Evolutionary conservation across 1,140 invertebrate genomes (phyloP).

Genomic region (Caenorhabditis briggsae): DNA sequence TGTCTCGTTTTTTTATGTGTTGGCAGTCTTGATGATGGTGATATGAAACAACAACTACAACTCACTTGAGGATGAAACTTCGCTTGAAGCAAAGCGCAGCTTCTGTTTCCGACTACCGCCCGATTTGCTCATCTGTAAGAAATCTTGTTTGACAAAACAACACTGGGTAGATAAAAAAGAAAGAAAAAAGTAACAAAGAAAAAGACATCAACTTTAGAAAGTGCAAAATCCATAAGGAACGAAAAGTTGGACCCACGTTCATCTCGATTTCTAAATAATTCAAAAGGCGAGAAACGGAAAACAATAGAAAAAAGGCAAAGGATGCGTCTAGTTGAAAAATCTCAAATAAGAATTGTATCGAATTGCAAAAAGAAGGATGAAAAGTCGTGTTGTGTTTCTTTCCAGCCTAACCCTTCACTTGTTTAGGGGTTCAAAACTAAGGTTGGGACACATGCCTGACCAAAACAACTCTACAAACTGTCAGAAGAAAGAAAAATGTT

Average conservation of each 20-base stretch:
- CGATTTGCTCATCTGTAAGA: constrained; percentile 51
- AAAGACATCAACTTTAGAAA: not conserved
- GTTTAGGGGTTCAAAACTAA: not conserved
- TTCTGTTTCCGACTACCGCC: constrained; percentile 36
- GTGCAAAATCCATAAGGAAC: not conserved
- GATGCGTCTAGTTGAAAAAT: not conserved
- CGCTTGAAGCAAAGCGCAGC: constrained; percentile 32
- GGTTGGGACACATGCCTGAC: not conserved
- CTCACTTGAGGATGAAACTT: constrained; percentile 45
- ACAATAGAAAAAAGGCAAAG: not conserved
- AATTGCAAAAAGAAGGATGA: constrained; percentile 8
- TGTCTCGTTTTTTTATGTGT: too few relatives aligned
- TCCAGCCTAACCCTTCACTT: not conserved
- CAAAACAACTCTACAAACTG: constrained; percentile 16
- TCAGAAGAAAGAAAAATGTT: constrained; percentile 15
- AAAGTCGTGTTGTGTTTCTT: constrained; percentile 23
- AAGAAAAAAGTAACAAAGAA: not conserved
- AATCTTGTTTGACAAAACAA: constrained; percentile 19
- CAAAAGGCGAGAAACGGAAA: not conserved
- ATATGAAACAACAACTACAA: constrained; percentile 16
- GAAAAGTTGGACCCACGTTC: not conserved
- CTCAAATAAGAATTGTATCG: not conserved
- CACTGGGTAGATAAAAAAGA: not conserved
- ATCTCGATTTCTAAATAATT: not conserved
- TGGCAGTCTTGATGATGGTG: not conserved